Evolutionary conservation across 1,140 invertebrate species (phyloP), one percentile per base, ranked within the genome.

Genomic region (Littorina saxatilis): DNA sequence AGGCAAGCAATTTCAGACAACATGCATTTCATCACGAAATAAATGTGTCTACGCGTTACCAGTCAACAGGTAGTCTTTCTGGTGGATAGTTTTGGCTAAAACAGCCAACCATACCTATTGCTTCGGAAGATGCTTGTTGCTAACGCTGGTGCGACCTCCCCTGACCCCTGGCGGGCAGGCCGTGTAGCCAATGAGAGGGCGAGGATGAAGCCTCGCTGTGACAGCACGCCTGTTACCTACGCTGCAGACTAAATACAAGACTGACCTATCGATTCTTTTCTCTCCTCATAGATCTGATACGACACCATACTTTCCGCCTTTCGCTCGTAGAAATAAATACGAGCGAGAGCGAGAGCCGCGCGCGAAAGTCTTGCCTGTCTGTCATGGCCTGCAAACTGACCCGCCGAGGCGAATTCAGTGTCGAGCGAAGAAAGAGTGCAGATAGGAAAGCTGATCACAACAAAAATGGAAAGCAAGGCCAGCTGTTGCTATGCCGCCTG

Each of bases 171-270:
- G 39, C 76, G 76, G 76, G 63, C 76, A 78, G 13, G 17, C 37
- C 32, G 39, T n/a, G 35, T 58, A 66, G 58, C 76, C 76, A 78
- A 78, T 78, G n/a, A 43, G 58, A 66, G 35, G 32, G 74, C 76
- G 13, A 39, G n/a, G 55, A 78, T n/a, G 58, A 43, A 63, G 76
- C 58, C 76, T 78, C 76, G 39, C 76, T 78, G 23, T 78, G 76
- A 47, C 27, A 43, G 15, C 32, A 23, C 37, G 55, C 29, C 76
- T 78, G 76, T 78, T 78, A 78, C 76, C 76, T 78, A 78, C 76
- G 50, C 50, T n/a, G 55, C 35, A 63, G 58, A 78, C 76, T 78
- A 78, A 73, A 78, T 78, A 63, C 76, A 78, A 78, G 55, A 78
- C 35, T 39, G 76, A 78, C 76, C 76, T 66, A 78, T 78, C 76